A percentile compares a stretch with the other conserved stretches of the same genome.
phyloP scores from a whole-genome alignment of 2,797 vertebrate genomes.

The Poecilia gillii region DNA sequence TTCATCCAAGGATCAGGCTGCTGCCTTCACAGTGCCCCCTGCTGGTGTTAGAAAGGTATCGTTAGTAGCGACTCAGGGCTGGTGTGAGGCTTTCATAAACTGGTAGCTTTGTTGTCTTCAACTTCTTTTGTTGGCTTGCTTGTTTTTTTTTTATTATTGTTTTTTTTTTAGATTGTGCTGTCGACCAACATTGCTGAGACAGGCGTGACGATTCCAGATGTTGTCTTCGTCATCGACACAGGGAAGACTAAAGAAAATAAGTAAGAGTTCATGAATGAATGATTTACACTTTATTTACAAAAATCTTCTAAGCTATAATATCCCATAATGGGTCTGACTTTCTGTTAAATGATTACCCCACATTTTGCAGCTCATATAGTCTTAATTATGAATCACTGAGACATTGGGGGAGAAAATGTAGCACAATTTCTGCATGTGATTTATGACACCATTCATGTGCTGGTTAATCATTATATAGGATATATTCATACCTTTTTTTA shows the following conservation, averaged over 20 bases:
- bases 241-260: slow-evolving; percentile 98
- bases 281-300: neutral
- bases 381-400: neutral
- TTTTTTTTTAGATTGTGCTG: slow-evolving; percentile 89
- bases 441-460: neutral
- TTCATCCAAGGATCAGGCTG: slow-evolving; percentile 93
- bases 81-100: neutral
- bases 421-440: neutral
- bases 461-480: neutral
- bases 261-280: slow-evolving; percentile 64
- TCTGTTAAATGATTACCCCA: neutral
- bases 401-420: neutral
- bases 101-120: neutral
- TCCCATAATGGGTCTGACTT: neutral
- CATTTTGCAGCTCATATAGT: neutral
- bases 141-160: neutral
- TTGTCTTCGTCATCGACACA: slow-evolving; percentile 95
- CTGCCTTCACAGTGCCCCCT: slow-evolving; percentile 92
- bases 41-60: slow-evolving; percentile 92
- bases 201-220: slow-evolving; percentile 96
- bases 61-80: neutral
- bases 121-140: neutral
- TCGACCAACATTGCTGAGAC: slow-evolving; percentile 99
- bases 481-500: neutral
- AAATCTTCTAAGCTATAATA: neutral